Evolutionary conservation across 2,113 vertebrate genomes (phyloP), one percentile per base, ranked within the genome.

Genomic region (Meriones unguiculatus): DNA sequence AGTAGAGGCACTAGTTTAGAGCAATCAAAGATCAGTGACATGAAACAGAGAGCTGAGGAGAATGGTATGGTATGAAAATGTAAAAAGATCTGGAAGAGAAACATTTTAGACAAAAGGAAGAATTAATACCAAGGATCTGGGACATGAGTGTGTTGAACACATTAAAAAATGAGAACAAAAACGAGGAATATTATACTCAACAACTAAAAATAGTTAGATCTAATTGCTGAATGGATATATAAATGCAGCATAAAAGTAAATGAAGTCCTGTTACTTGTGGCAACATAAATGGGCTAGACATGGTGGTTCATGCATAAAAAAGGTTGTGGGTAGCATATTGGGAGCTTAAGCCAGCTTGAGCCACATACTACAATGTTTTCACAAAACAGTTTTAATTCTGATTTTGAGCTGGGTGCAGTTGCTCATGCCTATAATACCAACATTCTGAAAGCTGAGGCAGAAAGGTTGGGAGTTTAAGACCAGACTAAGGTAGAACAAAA

Each of bases 101-200:
- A 50, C 13, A 20, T 86, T 96, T 54, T 50, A 93, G 30, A 30
- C 38, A 77, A 91, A 94, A 4, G 41, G 67, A 95, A 89, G 12
- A 52, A 41, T 76, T 62, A 80, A n/a, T 85, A 65, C 12, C 90
- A 92, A 97, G 28, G 6, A 30, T 94, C 65, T 84, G 67, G 92
- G 85, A 86, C 62, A 82, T 7, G 28, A 89, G n/a, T 80, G 7
- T 91, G 57, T 24, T 88, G 59, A 89, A 80, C 32, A 89, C 89
- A 25, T 81, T 94, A 94, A 91, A 54, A 76, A 93, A 94, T 7
- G 41, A 52, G 89, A 84, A 22, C 73, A 46, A 93, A 2, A 96
- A 25, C 15, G 35, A 88, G 76, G 30, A 62, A 30, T 13, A 35
- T 38, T 67, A 75, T 52, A 75, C 9, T 52, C 41, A 92, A 64